A percentile compares a stretch with the other conserved stretches of the same genome.
Evolutionary conservation across 1,140 invertebrate species (phyloP).

Genomic region (Drosophila navojoa): DNA sequence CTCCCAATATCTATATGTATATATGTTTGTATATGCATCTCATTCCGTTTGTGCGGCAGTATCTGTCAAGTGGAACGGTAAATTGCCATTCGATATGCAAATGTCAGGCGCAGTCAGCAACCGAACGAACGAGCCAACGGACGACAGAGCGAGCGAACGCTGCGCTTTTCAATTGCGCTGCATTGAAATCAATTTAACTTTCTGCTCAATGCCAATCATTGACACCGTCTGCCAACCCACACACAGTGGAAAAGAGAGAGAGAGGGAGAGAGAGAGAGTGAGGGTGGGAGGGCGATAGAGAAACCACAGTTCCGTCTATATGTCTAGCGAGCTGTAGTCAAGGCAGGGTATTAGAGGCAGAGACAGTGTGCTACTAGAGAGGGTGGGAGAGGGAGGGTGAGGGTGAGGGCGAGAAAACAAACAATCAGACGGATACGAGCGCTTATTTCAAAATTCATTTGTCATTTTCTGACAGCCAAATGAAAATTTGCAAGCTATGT

Average conservation of each 20-base stretch:
- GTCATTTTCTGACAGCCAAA: constrained; percentile 75
- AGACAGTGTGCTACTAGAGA: background rate
- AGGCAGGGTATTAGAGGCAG: constrained; percentile 4
- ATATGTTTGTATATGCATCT: background rate
- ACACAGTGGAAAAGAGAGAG: constrained; percentile 10
- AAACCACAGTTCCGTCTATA: constrained; percentile 22
- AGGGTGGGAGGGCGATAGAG: constrained; percentile 3
- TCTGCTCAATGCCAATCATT: constrained; percentile 79
- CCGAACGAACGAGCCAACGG: too few relatives aligned
- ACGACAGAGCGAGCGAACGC: constrained; percentile 53
- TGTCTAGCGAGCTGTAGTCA: background rate
- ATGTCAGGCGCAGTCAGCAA: constrained; percentile 70
- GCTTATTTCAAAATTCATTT: constrained; percentile 81
- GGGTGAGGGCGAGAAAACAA: constrained; percentile 44
- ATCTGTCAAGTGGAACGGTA: constrained; percentile 72
- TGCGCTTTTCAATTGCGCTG: constrained; percentile 76
- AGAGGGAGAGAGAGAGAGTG: background rate
- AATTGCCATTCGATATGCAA: constrained; percentile 77
- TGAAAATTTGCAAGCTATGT: constrained; percentile 50
- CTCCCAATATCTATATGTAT: background rate
- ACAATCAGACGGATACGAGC: constrained; percentile 72
- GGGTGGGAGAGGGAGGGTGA: background rate
- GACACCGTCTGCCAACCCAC: constrained; percentile 54
- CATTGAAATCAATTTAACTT: constrained; percentile 82
- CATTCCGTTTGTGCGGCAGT: constrained; percentile 2